Evolutionary conservation across 2,888 invertebrate genomes (phyloP), one percentile per base, ranked within the genome.

Genomic region (Shargacucullia verbasci): DNA sequence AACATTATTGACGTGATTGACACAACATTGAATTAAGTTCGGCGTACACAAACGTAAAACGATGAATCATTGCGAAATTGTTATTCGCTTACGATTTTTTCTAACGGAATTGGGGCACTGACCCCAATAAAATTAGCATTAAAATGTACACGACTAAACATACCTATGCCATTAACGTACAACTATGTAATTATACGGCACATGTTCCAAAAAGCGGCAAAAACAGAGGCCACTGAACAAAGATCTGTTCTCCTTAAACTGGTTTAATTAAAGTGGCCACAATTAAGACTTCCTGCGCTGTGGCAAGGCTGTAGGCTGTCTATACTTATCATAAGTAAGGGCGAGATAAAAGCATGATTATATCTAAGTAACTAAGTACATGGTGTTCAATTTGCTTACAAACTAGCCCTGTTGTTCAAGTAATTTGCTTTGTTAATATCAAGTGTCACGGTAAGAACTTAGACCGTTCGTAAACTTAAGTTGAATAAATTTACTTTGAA

Each of bases 261-360:
- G 83, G 86, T 85, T 82, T 80, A 78, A 85, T 85, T 83, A 80
- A 79, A 76, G 71, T 67, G 68, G 66, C 66, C 70, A 83, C 79
- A 87, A 90, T 89, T 89, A 89, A 80, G 84, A 85, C 85, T 88
- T 90, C 89, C 90, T 86, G 84, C 44, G 66, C 35, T 9, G 66
- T 78, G 40, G 62, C 84, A 79, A 83, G 83, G 79, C 76, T 79
- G 58, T 40, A 43, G 40, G 44, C 25, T 66, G 29, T 35, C 55
- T 62, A 71, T 59, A 56, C 35, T 70, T 68, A 20, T 2, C 4
- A 4, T 20, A 60, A 55, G 55, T 74, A 68, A 59, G 69, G 61
- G 59, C 54, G 40, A 66, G 47, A 72, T 65, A 65, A 65, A 45
- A 57, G 55, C 53, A 37, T 29, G 59, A 57, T 71, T 57, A 56